Base-by-base conservation (phyloP, 1,140 invertebrate genomes). In the Hesperophylax magnus region DNA sequence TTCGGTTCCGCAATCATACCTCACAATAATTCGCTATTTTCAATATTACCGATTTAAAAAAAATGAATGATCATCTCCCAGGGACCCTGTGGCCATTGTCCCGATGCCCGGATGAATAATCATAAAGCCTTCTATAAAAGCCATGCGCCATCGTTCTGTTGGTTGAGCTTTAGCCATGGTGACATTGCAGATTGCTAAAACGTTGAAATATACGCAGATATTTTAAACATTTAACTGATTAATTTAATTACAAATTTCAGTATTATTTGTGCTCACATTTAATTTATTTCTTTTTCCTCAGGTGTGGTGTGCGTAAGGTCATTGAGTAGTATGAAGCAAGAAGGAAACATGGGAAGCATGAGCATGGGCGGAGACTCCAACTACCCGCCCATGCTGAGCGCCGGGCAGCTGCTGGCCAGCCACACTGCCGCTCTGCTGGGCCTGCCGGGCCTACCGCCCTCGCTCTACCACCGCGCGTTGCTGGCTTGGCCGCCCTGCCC, bases 301-400 rank as follows among this genome's bases (percentile, higher is more conserved):
- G 89, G 89, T 88, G 89, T 75, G 72, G 72, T 90, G 78, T 90
- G 89, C 67, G 89, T 90, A 77, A 86, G 89, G 79, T 87, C 89
- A 75, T 85, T 90, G 69, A 88, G 87, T 39, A 88, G 85, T 71
- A 90, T 90, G 89, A 88, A 89, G 79, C 88, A 88, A 84, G 88
- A 90, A 65, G 65, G 53, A 24, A 74, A 58, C 17, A 56, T 56
- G 15, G 69, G 54, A 52, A 39, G 69, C 27, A 15, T 67, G 22
- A 24, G 81, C 56, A 88, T 67, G 34, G 18, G 34, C 34, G 69
- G 89, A 87, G 87, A 89, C 69, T 87, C 88, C 83, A 86, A 88
- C 58, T 88, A 88, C 18, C 85, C 89, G 56, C 88, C 88, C 58
- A 87, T 90, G 86, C 63, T 90, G 79, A 83, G 79, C 54, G 89